Base-by-base conservation (phyloP, 1,140 invertebrate species). In the Eumeta japonica region DNA sequence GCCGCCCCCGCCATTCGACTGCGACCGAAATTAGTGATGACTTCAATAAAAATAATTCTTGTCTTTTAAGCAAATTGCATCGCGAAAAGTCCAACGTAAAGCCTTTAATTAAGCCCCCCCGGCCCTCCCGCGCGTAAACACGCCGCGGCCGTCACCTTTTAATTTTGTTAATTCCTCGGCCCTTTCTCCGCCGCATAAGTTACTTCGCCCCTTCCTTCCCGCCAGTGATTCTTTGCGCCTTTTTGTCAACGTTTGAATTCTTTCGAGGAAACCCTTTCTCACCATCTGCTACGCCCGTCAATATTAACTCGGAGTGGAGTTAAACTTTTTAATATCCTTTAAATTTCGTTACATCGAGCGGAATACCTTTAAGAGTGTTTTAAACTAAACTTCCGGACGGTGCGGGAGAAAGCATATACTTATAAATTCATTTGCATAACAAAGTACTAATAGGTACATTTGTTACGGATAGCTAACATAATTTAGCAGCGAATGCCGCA, bases 31-130 rank as follows among this genome's bases (percentile, higher is more conserved):
- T 74, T 74, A 71, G 64, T 70, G 70, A 74, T 74, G 70, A 71
- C 70, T 71, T 71, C 66, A 74, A 74, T 74, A 74, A 74, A 74
- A 74, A 74, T 74, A 74, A 74, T 74, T 74, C 70, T 67, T 67
- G 70, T 74, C 70, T 74, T 71, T 74, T 71, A 74, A 47, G 58
- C 66, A 74, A 74, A 74, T 74, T 74, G 70, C 70, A 70, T 68
- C 64, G 62, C 59, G 58, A 63, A 71, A 61, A 63, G 68, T 67
- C 68, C 66, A 56, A 68, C 18, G 52, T 24, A 66, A 73, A 70
- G 66, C 70, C 66, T 74, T 74, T 71, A 74, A 71, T 74, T 71
- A 74, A 70, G 58, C 64, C 40, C 55, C 62, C 57, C 58, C 43
- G 37, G 48, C 54, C 56, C 55, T 55, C 62, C 68, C 57, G n/a